Percentiles rank a stretch among this genome's conserved stretches.
These are phyloP conservation scores for Dipodomys stephensi DNA, from an alignment of 2,113 vertebrate species.

Conservation along the genomic window DNA sequence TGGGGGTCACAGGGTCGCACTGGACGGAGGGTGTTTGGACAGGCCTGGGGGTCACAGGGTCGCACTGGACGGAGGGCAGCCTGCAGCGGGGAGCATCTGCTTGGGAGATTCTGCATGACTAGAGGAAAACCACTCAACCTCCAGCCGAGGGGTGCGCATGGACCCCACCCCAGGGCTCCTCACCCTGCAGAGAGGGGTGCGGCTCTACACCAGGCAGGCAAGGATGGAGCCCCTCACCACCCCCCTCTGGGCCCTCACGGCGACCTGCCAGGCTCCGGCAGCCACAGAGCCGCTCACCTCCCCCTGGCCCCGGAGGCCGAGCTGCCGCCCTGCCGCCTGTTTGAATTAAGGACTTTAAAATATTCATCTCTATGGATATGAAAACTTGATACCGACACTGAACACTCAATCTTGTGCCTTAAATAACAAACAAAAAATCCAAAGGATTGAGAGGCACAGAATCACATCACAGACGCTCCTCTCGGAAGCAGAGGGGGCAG, in stretches of 20 bases:
- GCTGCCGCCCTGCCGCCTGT: background rate
- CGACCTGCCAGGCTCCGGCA: too few relatives aligned
- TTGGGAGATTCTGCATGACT: background rate
- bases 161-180: too few relatives aligned
- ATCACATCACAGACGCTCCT: background rate
- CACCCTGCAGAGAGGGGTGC: background rate
- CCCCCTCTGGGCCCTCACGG: background rate
- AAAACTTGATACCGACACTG: constrained; percentile 8
- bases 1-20: background rate
- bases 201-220: too few relatives aligned
- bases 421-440: constrained; percentile 7
- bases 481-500: accelerated
- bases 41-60: too few relatives aligned
- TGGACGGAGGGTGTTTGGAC: too few relatives aligned
- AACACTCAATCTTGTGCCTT: constrained; percentile 10
- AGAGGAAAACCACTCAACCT: too few relatives aligned
- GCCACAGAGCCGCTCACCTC: background rate
- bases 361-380: constrained; percentile 62
- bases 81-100: background rate
- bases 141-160: too few relatives aligned
- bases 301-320: background rate
- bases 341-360: constrained; percentile 57
- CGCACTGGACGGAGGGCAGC: too few relatives aligned
- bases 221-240: too few relatives aligned
- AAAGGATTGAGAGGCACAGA: background rate